Evolutionary conservation across 2,888 invertebrate genomes (phyloP), one percentile per base, ranked within the genome.

Genomic region (Lepidochrysops patricia): DNA sequence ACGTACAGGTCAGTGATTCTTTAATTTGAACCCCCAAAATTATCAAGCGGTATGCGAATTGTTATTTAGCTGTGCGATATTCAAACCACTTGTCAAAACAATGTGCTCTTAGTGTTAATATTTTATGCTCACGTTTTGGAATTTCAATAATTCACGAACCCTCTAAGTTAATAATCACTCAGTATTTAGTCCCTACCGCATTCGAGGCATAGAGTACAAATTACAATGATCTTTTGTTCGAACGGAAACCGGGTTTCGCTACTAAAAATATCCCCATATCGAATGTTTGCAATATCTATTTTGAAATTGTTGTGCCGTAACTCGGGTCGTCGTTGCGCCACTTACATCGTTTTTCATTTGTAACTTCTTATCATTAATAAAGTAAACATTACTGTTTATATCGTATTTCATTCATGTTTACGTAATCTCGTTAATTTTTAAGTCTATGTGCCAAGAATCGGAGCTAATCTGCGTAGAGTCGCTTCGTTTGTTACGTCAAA

Each of bases 231-330:
- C 71, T 74, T 72, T 76, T 78, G 79, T 77, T 75, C 72, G 69
- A 69, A 79, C 79, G 81, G 83, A 84, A 88, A 88, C 87, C 87
- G 80, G 88, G 87, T 87, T 87, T 82, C 75, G 78, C 64, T 76
- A 79, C 88, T 89, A 88, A 79, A 84, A 84, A 89, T 89, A 88
- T 76, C 79, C 80, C 78, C 83, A 78, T 87, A 89, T 88, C 87
- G 79, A 85, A 87, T 87, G 87, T 84, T 86, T 88, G 84, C 83
- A 79, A 84, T 84, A 77, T 84, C 86, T 87, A 88, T 88, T 89
- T 89, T 79, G 73, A 62, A 71, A 79, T 76, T 78, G 79, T 81
- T 76, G 70, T 67, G 74, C 70, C 73, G 75, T 76, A 73, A 72
- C 71, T 69, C 68, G 64, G 58, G 66, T 57, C 32, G 26, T 15